Conservation (phyloP, 2,113 vertebrate species). For the Chunga burmeisteri region DNA sequence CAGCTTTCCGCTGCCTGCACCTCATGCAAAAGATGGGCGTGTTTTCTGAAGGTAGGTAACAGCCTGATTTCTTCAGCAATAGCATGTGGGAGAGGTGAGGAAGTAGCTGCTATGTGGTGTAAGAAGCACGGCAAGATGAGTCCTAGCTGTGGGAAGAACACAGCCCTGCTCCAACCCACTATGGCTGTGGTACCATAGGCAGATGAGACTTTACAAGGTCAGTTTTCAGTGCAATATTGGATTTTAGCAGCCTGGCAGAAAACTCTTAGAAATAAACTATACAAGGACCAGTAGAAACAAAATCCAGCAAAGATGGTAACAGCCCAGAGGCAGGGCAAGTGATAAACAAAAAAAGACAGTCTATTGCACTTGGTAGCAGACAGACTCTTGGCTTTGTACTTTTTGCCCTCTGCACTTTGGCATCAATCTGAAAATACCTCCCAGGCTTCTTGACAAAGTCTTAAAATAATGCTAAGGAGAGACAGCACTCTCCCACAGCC, state of each 20-base stretch:
- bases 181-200: fast-evolving
- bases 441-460: neutral
- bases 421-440: neutral
- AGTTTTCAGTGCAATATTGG: neutral
- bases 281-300: neutral
- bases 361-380: neutral
- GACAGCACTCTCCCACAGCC: neutral
- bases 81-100: neutral
- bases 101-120: neutral
- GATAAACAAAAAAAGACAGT: neutral
- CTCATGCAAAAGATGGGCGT: neutral
- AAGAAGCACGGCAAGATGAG: neutral
- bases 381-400: neutral
- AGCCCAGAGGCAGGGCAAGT: neutral
- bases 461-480: neutral
- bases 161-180: neutral
- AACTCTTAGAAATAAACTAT: neutral
- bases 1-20: neutral
- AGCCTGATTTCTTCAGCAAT: neutral
- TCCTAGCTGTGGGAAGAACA: neutral
- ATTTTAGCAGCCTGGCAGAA: neutral
- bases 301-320: neutral
- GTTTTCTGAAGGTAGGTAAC: neutral
- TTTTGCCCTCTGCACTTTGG: neutral
- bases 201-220: neutral